phyloP scores from a whole-genome alignment of 2,113 vertebrate species.

The Alosa alosa region DNA sequence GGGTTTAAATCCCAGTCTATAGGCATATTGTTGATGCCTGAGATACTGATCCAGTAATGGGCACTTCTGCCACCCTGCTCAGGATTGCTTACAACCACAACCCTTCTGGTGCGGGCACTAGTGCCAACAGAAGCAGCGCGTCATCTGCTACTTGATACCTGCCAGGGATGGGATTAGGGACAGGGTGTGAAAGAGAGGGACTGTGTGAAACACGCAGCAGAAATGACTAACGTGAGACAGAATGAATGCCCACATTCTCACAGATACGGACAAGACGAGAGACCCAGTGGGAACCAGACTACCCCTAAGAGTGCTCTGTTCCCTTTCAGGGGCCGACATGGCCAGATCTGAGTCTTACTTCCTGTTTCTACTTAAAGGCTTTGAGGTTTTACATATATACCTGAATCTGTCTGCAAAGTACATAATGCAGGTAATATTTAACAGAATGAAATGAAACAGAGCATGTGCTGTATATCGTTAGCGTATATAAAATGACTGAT shows the following conservation, averaged over 20 bases:
- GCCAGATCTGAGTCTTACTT: not conserved
- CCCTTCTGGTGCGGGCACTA: not conserved
- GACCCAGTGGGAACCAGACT: not conserved
- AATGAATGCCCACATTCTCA: not conserved
- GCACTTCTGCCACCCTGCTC: constrained; percentile 22
- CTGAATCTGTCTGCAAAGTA: not conserved
- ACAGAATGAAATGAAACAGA: not conserved
- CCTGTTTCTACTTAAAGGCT: not conserved
- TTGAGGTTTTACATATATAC: not conserved
- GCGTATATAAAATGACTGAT: not conserved
- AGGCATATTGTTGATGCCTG: constrained; percentile 19
- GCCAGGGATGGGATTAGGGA: not conserved
- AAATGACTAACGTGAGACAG: not conserved
- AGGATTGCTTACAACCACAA: not conserved
- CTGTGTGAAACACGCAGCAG: not conserved
- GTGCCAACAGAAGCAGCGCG: constrained; percentile 40
- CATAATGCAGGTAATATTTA: not conserved
- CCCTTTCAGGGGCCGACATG: not conserved
- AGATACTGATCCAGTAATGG: constrained; percentile 30
- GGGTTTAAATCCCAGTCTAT: not conserved
- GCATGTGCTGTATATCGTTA: too few species aligned
- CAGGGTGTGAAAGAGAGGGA: not conserved
- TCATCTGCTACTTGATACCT: constrained; percentile 51
- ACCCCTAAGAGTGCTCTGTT: not conserved
- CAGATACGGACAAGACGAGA: not conserved